Percentiles rank a stretch among this genome's conserved stretches.
Conservation (phyloP, 2,113 vertebrate genomes). For the Machaerirhynchus nigripectus region DNA sequence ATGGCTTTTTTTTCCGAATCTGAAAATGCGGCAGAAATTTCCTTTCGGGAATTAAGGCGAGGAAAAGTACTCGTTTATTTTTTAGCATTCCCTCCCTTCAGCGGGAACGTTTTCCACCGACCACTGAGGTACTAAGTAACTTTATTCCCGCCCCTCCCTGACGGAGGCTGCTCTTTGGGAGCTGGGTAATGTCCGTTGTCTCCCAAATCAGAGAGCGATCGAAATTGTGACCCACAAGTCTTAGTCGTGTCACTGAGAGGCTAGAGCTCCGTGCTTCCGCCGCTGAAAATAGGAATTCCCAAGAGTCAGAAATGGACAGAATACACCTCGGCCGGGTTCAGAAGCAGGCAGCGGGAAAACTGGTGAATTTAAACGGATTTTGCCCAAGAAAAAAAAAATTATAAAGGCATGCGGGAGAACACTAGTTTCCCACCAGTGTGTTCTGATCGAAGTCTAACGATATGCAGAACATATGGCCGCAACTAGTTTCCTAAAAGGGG, state of each 20-base stretch:
- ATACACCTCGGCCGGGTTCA: background rate
- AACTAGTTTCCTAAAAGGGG: background rate
- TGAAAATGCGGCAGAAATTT: background rate
- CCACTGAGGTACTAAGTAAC: background rate
- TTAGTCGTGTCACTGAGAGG: background rate
- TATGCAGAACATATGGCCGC: background rate
- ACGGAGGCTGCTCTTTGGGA: background rate
- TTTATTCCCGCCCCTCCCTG: background rate
- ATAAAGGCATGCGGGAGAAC: background rate
- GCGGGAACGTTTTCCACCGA: background rate
- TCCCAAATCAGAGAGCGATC: background rate
- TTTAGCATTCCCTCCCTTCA: background rate
- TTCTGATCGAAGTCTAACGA: background rate
- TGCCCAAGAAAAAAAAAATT: too few species aligned
- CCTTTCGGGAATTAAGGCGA: too few species aligned
- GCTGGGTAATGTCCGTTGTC: rapidly evolving
- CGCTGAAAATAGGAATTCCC: background rate
- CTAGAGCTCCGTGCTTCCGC: background rate
- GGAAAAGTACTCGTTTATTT: background rate
- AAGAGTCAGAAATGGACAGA: background rate
- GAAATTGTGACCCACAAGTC: background rate
- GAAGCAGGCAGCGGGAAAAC: background rate
- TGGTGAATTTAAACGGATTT: background rate
- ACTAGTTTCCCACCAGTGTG: too few species aligned
- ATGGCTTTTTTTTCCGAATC: background rate